Percentiles rank a stretch among this genome's conserved stretches.
phyloP scores from a whole-genome alignment of 2,888 invertebrate species.

The Rhingia rostrata region DNA sequence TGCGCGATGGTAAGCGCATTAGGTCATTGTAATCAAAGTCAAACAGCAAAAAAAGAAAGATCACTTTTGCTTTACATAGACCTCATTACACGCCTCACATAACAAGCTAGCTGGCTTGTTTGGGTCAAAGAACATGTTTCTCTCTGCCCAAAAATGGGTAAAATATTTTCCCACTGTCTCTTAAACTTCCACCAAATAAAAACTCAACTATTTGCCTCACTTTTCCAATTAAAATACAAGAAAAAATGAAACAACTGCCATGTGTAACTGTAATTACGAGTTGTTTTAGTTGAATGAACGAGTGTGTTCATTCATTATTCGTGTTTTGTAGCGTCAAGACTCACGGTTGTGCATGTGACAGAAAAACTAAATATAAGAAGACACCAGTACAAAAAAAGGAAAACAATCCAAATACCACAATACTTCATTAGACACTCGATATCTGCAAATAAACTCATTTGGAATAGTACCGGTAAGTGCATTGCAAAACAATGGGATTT shows the following conservation, averaged over 20 bases:
- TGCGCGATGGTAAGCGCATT: neutral
- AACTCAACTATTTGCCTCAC: conserved; percentile 30
- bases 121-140: conserved; percentile 56
- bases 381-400: neutral
- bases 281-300: conserved; percentile 53
- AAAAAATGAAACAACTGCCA: conserved; percentile 26
- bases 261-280: conserved; percentile 50
- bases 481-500: conserved; percentile 12
- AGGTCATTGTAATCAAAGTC: conserved; percentile 39
- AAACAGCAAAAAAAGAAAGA: conserved; percentile 22
- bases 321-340: conserved; percentile 43
- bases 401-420: conserved; percentile 1
- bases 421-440: neutral
- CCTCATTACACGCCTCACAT: conserved; percentile 48
- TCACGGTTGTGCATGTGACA: conserved; percentile 20
- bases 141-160: conserved; percentile 59
- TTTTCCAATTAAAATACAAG: conserved; percentile 36
- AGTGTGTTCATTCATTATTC: conserved; percentile 51
- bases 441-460: conserved; percentile 11
- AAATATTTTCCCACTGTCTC: conserved; percentile 52
- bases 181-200: conserved; percentile 19
- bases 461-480: conserved; percentile 36
- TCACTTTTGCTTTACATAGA: conserved; percentile 30
- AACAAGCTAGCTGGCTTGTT: conserved; percentile 30
- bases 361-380: conserved; percentile 18